phyloP scores from a whole-genome alignment of 2,113 vertebrate species.

The Tonatia bakeri region DNA sequence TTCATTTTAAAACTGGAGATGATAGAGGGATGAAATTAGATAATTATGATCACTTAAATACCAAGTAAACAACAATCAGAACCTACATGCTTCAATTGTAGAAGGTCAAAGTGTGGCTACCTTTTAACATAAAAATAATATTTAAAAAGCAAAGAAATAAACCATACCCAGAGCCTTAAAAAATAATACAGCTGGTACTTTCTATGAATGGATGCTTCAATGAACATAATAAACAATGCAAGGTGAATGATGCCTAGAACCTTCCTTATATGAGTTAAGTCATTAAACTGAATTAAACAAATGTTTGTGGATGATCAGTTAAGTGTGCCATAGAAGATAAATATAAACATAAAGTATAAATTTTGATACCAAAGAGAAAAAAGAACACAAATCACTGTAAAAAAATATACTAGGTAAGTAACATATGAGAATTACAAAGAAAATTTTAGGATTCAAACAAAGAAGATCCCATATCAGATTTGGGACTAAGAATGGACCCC shows the following conservation, averaged over 20 bases:
- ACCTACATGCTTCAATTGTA: conserved; percentile 7
- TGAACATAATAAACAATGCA: neutral
- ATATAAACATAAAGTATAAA: neutral
- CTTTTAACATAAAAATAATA: neutral
- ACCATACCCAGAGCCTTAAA: neutral
- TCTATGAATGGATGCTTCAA: neutral
- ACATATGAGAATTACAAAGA: neutral
- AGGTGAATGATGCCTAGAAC: neutral
- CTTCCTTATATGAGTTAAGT: neutral
- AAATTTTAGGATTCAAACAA: neutral
- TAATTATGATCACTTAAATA: neutral
- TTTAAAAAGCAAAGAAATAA: neutral
- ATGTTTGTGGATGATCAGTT: neutral
- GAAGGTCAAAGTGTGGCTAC: neutral
- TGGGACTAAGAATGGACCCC: neutral
- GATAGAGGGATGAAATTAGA: neutral
- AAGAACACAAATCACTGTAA: neutral
- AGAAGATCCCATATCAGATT: neutral
- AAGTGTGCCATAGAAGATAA: neutral
- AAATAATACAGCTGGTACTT: neutral
- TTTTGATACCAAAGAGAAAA: neutral
- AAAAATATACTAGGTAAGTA: neutral
- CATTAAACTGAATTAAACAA: neutral
- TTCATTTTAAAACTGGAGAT: neutral
- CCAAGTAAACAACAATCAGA: neutral